Conservation (phyloP, 2,113 vertebrate genomes). For the Onychostoma macrolepis region DNA sequence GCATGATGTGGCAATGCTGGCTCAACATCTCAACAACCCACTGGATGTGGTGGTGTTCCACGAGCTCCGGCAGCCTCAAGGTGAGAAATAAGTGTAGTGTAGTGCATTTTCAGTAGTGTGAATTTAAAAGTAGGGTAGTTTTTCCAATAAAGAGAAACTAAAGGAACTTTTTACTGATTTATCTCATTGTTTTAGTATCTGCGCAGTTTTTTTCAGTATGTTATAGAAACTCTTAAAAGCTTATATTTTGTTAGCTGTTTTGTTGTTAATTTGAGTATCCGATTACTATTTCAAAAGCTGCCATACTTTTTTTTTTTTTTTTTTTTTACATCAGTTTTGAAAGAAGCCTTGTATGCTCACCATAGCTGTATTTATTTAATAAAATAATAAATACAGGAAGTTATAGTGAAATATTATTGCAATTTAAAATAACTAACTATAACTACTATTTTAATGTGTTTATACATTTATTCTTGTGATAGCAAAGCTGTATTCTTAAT, state of each 20-base stretch:
- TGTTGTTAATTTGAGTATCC: neutral
- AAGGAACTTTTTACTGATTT: neutral
- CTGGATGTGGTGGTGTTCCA: conserved; percentile 96
- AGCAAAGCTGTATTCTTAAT: neutral
- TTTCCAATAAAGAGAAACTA: neutral
- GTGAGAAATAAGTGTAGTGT: conserved; percentile 67
- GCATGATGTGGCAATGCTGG: conserved; percentile 83
- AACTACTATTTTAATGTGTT: neutral
- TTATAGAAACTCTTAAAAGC: neutral
- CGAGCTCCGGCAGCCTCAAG: conserved; percentile 91
- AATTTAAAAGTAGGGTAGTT: too few relatives aligned
- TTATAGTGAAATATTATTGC: neutral
- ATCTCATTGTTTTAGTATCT: neutral
- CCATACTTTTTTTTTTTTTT: neutral
- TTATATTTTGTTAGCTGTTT: neutral
- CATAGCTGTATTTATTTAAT: too few relatives aligned
- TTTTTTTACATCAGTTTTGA: too few relatives aligned
- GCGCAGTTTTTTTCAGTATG: neutral
- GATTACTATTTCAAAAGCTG: neutral
- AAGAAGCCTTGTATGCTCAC: too few relatives aligned
- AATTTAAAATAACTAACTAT: neutral
- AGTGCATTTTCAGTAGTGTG: too few relatives aligned
- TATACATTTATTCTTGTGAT: neutral
- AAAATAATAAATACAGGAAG: neutral
- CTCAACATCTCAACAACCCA: conserved; percentile 94